These are phyloP conservation scores for Hymenopus coronatus DNA, from an alignment of 2,888 invertebrate genomes.

Conservation along the genomic window DNA sequence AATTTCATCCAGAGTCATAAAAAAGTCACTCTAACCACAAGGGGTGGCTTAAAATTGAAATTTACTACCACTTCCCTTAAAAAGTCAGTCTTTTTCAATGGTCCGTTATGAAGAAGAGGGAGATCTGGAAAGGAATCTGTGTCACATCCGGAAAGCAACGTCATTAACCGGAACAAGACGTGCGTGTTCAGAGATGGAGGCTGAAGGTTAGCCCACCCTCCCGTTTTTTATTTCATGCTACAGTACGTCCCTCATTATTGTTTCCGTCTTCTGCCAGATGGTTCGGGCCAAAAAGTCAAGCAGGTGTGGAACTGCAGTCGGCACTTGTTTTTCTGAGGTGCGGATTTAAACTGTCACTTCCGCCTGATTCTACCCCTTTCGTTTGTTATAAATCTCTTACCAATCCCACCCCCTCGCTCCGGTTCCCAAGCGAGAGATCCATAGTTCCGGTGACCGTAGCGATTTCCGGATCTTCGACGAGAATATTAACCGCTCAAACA, in stretches of 20 bases:
- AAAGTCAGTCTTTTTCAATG: not conserved
- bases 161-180: not conserved
- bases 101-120: not conserved
- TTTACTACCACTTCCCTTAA: not conserved
- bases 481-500: not conserved
- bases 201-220: no score
- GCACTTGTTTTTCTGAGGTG: not conserved
- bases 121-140: not conserved
- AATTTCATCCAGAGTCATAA: not conserved
- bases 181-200: not conserved
- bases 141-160: not conserved
- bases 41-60: not conserved
- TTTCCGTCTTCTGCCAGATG: not conserved
- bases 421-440: not conserved
- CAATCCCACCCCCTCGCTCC: not conserved
- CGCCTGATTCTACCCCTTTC: constrained; percentile 2
- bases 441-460: constrained; percentile 1
- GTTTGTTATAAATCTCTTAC: not conserved
- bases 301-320: constrained; percentile 6
- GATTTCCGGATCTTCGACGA: constrained; percentile 12
- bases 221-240: not conserved
- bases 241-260: not conserved
- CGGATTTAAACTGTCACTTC: constrained; percentile 15
- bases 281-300: not conserved
- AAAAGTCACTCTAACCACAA: not conserved